These are phyloP conservation scores for Drosophila robusta DNA, from an alignment of 2,888 invertebrate genomes.

Conservation along the genomic window DNA sequence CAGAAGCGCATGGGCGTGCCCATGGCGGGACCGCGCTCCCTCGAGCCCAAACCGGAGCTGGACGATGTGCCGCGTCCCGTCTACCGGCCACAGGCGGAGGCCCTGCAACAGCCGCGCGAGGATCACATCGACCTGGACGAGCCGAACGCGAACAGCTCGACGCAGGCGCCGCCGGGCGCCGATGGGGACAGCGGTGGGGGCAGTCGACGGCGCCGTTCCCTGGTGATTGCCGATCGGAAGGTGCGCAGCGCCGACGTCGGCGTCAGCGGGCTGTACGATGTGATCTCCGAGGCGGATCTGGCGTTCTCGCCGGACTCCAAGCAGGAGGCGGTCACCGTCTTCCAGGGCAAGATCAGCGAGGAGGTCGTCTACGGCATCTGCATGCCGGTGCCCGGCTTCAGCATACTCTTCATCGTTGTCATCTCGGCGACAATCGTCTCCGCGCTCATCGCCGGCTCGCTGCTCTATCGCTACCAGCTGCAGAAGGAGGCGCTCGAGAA, in stretches of 20 bases:
- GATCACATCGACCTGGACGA: slow-evolving; percentile 78
- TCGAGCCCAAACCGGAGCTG: slow-evolving; percentile 81
- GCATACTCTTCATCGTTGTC: slow-evolving; percentile 94
- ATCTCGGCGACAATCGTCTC: slow-evolving; percentile 95
- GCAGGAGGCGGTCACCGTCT: slow-evolving; percentile 93
- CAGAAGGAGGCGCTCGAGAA: slow-evolving; percentile 89
- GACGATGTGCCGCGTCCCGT: slow-evolving; percentile 82
- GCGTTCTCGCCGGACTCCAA: slow-evolving; percentile 94
- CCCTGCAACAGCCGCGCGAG: slow-evolving; percentile 60
- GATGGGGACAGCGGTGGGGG: neutral
- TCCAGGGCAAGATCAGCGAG: slow-evolving; percentile 94
- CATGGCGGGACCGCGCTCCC: slow-evolving; percentile 86
- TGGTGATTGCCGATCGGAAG: slow-evolving; percentile 89
- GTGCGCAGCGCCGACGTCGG: slow-evolving; percentile 94
- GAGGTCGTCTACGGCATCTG: slow-evolving; percentile 97
- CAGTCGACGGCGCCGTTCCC: slow-evolving; percentile 86
- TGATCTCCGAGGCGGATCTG: slow-evolving; percentile 95
- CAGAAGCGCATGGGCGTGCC: slow-evolving; percentile 86
- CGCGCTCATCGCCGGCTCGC: slow-evolving; percentile 93
- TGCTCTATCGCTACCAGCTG: slow-evolving; percentile 91
- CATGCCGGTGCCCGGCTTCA: slow-evolving; percentile 95
- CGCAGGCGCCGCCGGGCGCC: slow-evolving; percentile 14
- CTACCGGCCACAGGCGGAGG: slow-evolving; percentile 79
- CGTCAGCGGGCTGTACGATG: slow-evolving; percentile 95
- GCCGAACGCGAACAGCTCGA: slow-evolving; percentile 28